Conservation (phyloP, 2,888 invertebrate species). For the Melieria omissa region DNA sequence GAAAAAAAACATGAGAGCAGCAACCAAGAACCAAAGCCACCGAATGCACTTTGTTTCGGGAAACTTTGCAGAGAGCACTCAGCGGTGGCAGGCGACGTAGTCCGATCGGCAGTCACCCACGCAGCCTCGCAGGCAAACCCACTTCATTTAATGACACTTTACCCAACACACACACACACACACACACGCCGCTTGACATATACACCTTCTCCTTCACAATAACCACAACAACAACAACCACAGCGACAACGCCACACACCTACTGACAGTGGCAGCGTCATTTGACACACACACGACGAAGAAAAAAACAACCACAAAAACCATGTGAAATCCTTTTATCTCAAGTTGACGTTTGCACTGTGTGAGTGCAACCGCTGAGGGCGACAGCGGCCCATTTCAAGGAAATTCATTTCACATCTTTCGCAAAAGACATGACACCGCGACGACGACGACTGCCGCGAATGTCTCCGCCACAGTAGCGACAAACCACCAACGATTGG, state of each 20-base stretch:
- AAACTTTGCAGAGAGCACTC: too few species aligned
- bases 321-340: slow-evolving; percentile 62
- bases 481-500: too few species aligned
- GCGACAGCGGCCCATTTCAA: slow-evolving; percentile 22
- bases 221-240: too few species aligned
- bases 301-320: slow-evolving; percentile 47
- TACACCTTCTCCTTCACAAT: too few species aligned
- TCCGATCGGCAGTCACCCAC: slow-evolving; percentile 7
- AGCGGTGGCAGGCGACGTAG: too few species aligned
- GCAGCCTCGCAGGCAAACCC: slow-evolving; percentile 54
- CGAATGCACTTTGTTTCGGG: slow-evolving; percentile 61
- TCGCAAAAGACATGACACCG: too few species aligned
- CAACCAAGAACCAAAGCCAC: slow-evolving; percentile 43
- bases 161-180: slow-evolving; percentile 44
- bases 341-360: slow-evolving; percentile 62
- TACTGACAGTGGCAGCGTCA: slow-evolving; percentile 29
- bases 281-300: slow-evolving; percentile 28
- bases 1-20: slow-evolving; percentile 33
- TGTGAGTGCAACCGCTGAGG: slow-evolving; percentile 47
- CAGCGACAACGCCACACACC: too few species aligned
- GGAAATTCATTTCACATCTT: too few species aligned
- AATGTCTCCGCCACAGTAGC: too few species aligned
- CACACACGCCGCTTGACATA: slow-evolving; percentile 3
- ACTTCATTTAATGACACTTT: slow-evolving; percentile 66
- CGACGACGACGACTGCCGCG: too few species aligned